phyloP scores from a whole-genome alignment of 2,113 vertebrate genomes.

The Neoarius graeffei region DNA sequence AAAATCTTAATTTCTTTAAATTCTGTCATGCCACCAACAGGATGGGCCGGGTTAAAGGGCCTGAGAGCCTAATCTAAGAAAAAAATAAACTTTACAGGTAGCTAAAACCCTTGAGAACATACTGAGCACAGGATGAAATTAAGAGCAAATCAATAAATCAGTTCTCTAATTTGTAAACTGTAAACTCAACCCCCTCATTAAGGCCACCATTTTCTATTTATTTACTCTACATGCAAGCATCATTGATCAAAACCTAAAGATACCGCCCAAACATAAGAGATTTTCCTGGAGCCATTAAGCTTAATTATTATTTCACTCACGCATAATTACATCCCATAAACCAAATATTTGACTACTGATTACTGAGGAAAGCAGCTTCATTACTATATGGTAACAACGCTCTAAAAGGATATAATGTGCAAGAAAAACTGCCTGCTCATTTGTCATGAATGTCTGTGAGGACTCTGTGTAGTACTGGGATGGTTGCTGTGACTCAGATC shows the following conservation, averaged over 20 bases:
- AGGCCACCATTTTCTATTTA: slow-evolving; percentile 49
- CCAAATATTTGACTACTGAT: slow-evolving; percentile 71
- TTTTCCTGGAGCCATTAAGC: slow-evolving; percentile 59
- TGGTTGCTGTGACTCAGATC: slow-evolving; percentile 10
- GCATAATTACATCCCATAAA: slow-evolving; percentile 72
- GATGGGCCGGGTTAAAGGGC: neutral
- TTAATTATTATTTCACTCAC: slow-evolving; percentile 71
- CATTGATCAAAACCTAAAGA: slow-evolving; percentile 61
- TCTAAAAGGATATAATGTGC: slow-evolving; percentile 18
- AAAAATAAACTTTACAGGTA: neutral
- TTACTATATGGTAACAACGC: slow-evolving; percentile 44
- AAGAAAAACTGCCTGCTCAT: slow-evolving; percentile 47
- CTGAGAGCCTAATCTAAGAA: neutral
- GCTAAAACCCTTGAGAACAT: neutral
- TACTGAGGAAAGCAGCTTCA: slow-evolving; percentile 59
- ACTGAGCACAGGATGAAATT: neutral
- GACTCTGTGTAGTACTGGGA: neutral
- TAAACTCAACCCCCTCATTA: neutral
- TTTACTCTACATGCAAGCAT: slow-evolving; percentile 60
- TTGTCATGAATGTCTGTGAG: slow-evolving; percentile 48
- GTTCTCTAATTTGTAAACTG: slow-evolving; percentile 14
- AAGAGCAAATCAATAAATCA: slow-evolving; percentile 24
- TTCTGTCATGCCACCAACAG: neutral
- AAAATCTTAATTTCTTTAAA: neutral
- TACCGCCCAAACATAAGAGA: slow-evolving; percentile 66